Conservation (phyloP, 2,113 vertebrate genomes). For the Oceanites oceanicus region DNA sequence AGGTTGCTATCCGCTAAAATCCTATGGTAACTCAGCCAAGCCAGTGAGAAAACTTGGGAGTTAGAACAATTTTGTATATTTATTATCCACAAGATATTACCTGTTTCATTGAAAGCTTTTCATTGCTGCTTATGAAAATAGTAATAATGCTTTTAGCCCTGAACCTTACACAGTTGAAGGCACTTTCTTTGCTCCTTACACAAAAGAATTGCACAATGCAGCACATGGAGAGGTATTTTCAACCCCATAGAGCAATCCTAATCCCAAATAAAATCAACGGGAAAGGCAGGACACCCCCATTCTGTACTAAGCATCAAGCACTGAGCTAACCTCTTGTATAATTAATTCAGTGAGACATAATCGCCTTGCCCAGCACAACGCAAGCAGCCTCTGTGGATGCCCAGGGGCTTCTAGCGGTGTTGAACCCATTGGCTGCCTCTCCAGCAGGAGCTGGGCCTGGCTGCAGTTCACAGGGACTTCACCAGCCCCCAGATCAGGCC, state of each 20-base stretch:
- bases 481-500: background rate
- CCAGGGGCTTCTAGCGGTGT: background rate
- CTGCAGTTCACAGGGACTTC: background rate
- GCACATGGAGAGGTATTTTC: background rate
- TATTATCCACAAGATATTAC: background rate
- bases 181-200: background rate
- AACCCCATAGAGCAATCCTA: background rate
- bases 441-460: background rate
- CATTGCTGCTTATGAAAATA: background rate
- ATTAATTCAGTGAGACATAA: background rate
- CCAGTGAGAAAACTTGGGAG: background rate
- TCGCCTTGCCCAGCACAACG: rapidly evolving
- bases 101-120: background rate
- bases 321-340: rapidly evolving
- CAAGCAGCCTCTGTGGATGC: rapidly evolving
- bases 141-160: background rate
- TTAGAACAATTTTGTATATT: background rate
- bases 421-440: background rate
- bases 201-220: rapidly evolving
- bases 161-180: background rate
- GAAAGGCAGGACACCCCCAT: background rate
- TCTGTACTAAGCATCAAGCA: background rate
- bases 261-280: background rate
- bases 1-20: background rate
- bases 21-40: background rate